Conservation (phyloP, 2,113 vertebrate species). For the Toxostoma redivivum region DNA sequence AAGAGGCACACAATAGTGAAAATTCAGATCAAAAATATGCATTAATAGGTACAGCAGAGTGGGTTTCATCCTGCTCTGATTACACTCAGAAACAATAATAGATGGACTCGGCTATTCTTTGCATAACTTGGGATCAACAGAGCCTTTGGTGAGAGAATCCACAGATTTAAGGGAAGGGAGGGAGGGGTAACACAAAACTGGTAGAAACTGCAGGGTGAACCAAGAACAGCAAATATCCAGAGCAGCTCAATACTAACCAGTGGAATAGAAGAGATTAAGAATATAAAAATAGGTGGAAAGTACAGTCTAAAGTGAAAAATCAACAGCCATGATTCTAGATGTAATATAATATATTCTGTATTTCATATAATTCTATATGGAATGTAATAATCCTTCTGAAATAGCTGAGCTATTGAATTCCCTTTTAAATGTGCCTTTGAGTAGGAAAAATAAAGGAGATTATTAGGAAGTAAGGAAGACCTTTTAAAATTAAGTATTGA, state of each 20-base stretch:
- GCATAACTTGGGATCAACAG: background rate
- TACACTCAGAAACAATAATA: background rate
- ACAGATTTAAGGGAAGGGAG: background rate
- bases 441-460: slow-evolving; percentile 48
- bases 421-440: slow-evolving; percentile 37
- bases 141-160: background rate
- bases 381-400: slow-evolving; percentile 49
- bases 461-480: slow-evolving; percentile 56
- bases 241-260: background rate
- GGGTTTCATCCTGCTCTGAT: background rate
- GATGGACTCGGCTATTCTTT: background rate
- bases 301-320: background rate
- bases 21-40: background rate
- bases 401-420: slow-evolving; percentile 52
- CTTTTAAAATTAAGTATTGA: slow-evolving; percentile 69
- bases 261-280: background rate
- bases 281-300: background rate
- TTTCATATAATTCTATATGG: background rate
- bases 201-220: background rate
- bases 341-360: slow-evolving; percentile 29
- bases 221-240: background rate
- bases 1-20: background rate
- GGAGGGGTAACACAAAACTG: background rate
- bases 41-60: background rate
- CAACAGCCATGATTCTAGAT: background rate